A percentile compares a stretch with the other conserved stretches of the same genome.
Evolutionary conservation across 2,888 invertebrate genomes (phyloP).

Genomic region (Trichacis sp.): DNA sequence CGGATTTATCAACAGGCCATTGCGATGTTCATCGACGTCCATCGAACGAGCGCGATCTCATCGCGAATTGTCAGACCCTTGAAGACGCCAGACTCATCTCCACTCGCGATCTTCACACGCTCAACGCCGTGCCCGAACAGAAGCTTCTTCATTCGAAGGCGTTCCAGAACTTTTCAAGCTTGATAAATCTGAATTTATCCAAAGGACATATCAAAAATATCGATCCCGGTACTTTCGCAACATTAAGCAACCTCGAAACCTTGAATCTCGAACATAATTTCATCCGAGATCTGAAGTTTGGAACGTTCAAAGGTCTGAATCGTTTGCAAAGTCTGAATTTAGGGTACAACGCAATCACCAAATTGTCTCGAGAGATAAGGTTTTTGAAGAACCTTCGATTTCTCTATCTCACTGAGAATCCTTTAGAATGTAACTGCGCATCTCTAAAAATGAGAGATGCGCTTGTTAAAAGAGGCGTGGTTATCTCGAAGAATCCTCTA

Average conservation of each 20-base stretch:
- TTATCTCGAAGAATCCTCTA: constrained; percentile 67
- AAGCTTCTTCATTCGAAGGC: constrained; percentile 41
- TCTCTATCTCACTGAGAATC: constrained; percentile 78
- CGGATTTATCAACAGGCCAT: constrained; percentile 46
- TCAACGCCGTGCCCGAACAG: constrained; percentile 45
- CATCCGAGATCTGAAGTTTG: constrained; percentile 71
- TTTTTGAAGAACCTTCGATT: constrained; percentile 73
- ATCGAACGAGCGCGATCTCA: constrained; percentile 29
- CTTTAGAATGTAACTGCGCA: constrained; percentile 78
- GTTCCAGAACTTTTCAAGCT: constrained; percentile 73
- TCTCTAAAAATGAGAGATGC: constrained; percentile 76
- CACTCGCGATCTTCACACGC: constrained; percentile 49
- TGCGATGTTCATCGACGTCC: constrained; percentile 49
- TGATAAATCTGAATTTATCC: constrained; percentile 76
- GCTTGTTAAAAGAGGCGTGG: constrained; percentile 66
- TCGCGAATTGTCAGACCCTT: constrained; percentile 54
- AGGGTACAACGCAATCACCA: constrained; percentile 73
- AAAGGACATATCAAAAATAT: constrained; percentile 74
- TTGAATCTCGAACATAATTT: constrained; percentile 75
- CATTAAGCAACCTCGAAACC: constrained; percentile 73
- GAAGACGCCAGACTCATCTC: constrained; percentile 57
- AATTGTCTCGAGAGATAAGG: constrained; percentile 74
- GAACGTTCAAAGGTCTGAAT: constrained; percentile 70
- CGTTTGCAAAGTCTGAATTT: constrained; percentile 76
- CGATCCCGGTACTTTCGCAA: constrained; percentile 72